A percentile compares a stretch with the other conserved stretches of the same genome.
phyloP scores from a whole-genome alignment of 2,888 invertebrate genomes.

The Dione juno region DNA sequence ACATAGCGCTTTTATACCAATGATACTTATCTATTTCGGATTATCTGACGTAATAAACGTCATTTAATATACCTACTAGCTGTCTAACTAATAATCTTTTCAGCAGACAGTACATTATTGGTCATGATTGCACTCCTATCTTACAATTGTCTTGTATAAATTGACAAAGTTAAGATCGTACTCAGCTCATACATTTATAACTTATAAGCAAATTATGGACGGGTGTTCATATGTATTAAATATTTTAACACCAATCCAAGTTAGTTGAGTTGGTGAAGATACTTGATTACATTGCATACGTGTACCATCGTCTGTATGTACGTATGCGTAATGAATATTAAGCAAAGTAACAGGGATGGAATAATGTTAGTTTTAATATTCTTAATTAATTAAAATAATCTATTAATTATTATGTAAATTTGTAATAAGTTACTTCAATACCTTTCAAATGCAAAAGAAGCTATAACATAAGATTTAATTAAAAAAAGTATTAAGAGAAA shows the following conservation, averaged over 20 bases:
- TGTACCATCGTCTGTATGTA: slow-evolving; percentile 21
- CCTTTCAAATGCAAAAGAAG: no score
- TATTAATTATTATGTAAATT: no score
- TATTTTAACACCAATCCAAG: slow-evolving; percentile 80
- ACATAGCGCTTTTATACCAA: neutral
- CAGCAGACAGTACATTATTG: slow-evolving; percentile 1
- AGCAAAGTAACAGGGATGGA: neutral
- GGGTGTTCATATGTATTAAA: slow-evolving; percentile 73
- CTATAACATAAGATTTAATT: no score
- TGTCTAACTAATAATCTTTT: neutral
- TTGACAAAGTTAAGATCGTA: slow-evolving; percentile 35
- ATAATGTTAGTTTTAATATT: neutral
- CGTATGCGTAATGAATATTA: slow-evolving; percentile 13
- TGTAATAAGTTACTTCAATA: no score
- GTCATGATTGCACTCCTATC: slow-evolving; percentile 8
- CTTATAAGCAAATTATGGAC: slow-evolving; percentile 54
- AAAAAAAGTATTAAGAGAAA: no score
- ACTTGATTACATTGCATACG: slow-evolving; percentile 67
- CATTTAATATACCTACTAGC: neutral
- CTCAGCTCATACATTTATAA: slow-evolving; percentile 48
- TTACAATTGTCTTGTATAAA: slow-evolving; percentile 26
- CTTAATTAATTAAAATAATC: neutral
- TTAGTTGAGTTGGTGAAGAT: slow-evolving; percentile 76
- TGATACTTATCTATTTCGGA: neutral
- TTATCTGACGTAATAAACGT: neutral